Evolutionary conservation across 2,797 vertebrate species (phyloP).

Genomic region (Benthosema pterotum): DNA sequence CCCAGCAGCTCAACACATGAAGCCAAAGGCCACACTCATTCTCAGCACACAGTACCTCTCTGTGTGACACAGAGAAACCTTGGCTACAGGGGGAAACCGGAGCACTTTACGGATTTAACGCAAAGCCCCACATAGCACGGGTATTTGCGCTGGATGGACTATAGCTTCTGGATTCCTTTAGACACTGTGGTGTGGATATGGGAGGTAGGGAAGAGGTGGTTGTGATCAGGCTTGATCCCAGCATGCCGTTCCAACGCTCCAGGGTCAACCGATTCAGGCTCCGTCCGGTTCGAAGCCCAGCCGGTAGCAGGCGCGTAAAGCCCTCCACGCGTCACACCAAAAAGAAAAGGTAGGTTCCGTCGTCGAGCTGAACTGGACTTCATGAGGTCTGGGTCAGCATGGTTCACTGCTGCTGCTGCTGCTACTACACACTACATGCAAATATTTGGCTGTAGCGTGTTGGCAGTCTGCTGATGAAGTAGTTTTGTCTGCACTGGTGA

Average conservation of each 20-base stretch:
- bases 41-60: slow-evolving; percentile 7
- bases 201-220: slow-evolving; percentile 65
- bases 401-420: too few species aligned
- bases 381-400: neutral
- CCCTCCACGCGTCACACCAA: slow-evolving; percentile 24
- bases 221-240: slow-evolving; percentile 40
- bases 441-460: too few species aligned
- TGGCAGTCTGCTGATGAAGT: too few species aligned
- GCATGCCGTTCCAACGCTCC: slow-evolving; percentile 45
- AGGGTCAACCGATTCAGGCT: slow-evolving; percentile 52
- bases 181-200: slow-evolving; percentile 55
- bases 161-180: slow-evolving; percentile 48
- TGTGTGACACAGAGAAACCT: neutral
- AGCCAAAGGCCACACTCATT: slow-evolving; percentile 1
- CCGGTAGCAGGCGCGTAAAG: slow-evolving; percentile 22
- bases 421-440: too few species aligned
- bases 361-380: neutral
- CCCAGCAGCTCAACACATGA: slow-evolving; percentile 31
- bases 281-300: slow-evolving; percentile 9
- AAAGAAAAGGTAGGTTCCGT: slow-evolving; percentile 64
- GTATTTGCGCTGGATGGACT: slow-evolving; percentile 31
- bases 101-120: slow-evolving; percentile 35
- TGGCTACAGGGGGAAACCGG: slow-evolving; percentile 14
- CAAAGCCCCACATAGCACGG: slow-evolving; percentile 38
- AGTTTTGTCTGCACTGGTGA: too few species aligned